These are phyloP conservation scores for Drosophila melanica DNA, from an alignment of 1,140 invertebrate genomes.

Conservation along the genomic window DNA sequence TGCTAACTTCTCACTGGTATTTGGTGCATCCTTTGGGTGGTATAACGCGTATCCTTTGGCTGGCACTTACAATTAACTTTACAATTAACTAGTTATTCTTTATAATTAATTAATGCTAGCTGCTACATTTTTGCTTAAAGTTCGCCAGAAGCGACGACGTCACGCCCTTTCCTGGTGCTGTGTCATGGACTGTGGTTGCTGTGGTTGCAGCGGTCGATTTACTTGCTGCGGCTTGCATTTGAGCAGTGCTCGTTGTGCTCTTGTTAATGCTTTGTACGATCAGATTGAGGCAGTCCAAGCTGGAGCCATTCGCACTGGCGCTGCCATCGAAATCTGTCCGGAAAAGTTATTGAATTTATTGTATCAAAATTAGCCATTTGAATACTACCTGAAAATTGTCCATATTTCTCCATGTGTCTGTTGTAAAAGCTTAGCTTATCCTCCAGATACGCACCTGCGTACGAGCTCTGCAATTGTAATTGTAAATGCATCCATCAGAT, in stretches of 20 bases:
- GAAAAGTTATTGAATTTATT: not conserved
- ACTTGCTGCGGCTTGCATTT: constrained; percentile 28
- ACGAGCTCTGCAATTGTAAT: constrained; percentile 72
- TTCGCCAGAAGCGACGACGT: constrained; percentile 62
- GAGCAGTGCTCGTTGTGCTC: constrained; percentile 52
- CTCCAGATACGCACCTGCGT: constrained; percentile 79
- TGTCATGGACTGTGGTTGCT: constrained; percentile 21
- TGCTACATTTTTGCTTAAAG: constrained; percentile 79
- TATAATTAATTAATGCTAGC: constrained; percentile 44
- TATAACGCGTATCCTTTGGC: constrained; percentile 70
- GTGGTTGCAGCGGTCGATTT: constrained; percentile 8
- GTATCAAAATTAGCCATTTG: not conserved
- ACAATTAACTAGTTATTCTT: constrained; percentile 54
- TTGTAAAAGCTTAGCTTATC: constrained; percentile 76
- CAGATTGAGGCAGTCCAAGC: constrained; percentile 87
- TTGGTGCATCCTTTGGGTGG: constrained; percentile 13
- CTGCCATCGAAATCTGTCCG: constrained; percentile 44
- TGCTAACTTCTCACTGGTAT: constrained; percentile 56
- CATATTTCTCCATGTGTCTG: constrained; percentile 73
- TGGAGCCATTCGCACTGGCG: constrained; percentile 84
- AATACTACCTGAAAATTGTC: constrained; percentile 70
- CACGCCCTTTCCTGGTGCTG: constrained; percentile 21
- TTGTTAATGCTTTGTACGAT: constrained; percentile 88
- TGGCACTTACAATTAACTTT: constrained; percentile 57
- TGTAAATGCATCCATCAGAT: constrained; percentile 19